phyloP scores from a whole-genome alignment of 2,113 vertebrate species.

The Ondatra zibethicus region DNA sequence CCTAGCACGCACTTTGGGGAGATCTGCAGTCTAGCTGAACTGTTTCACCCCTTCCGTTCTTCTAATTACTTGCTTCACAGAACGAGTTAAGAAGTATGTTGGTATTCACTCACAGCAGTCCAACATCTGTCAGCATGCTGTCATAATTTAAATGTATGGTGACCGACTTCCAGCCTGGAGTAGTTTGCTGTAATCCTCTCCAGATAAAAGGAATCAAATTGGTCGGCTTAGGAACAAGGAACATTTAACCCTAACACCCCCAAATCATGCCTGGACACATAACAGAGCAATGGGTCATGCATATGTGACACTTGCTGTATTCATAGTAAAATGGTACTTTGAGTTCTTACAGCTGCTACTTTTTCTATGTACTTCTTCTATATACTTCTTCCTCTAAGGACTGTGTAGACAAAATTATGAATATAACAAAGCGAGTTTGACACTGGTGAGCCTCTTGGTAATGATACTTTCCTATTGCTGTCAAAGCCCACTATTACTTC shows the following conservation, averaged over 20 bases:
- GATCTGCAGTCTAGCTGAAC: not conserved
- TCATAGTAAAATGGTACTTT: conserved; percentile 31
- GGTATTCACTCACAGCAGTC: not conserved
- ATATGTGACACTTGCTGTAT: not conserved
- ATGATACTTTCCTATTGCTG: conserved; percentile 7
- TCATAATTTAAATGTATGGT: not conserved
- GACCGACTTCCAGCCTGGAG: not conserved
- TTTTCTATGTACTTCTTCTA: not conserved
- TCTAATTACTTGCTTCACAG: not conserved
- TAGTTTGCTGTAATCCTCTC: not conserved
- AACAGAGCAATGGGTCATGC: not conserved
- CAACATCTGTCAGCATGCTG: not conserved
- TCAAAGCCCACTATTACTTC: conserved; percentile 23
- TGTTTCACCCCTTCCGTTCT: not conserved
- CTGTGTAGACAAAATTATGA: conserved; percentile 4
- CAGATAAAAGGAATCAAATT: not conserved
- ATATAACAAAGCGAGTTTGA: conserved; percentile 29
- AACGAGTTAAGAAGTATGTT: not conserved
- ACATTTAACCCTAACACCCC: not conserved
- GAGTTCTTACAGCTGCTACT: conserved; percentile 39
- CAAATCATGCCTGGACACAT: not conserved
- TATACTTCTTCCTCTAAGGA: not conserved
- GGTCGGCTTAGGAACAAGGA: conserved; percentile 9
- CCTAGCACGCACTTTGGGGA: not conserved
- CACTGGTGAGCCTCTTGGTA: not conserved